These are phyloP conservation scores for Epinotia ramella DNA, from an alignment of 2,888 invertebrate genomes.

Conservation along the genomic window DNA sequence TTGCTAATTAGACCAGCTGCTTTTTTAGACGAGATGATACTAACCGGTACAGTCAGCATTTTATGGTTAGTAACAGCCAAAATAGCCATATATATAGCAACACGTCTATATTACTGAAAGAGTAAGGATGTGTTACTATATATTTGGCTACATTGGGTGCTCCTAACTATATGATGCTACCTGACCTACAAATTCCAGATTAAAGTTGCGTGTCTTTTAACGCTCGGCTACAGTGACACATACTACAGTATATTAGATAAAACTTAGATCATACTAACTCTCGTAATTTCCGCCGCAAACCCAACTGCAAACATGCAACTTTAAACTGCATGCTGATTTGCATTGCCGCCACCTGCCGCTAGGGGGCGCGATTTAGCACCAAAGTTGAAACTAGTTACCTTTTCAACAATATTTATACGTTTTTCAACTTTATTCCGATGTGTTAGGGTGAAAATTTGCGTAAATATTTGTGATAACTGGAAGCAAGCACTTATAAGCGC, in stretches of 20 bases:
- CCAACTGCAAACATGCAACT: conserved; percentile 26
- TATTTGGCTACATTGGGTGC: too few species aligned
- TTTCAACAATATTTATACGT: background rate
- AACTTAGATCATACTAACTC: conserved; percentile 2
- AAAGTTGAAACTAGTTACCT: conserved; percentile 7
- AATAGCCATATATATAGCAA: too few species aligned
- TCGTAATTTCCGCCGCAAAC: background rate
- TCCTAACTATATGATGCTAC: too few species aligned
- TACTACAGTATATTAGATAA: background rate
- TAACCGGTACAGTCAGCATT: too few species aligned
- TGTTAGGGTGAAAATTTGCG: background rate
- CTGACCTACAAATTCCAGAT: too few species aligned
- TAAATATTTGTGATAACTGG: background rate
- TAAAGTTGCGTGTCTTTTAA: too few species aligned
- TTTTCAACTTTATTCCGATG: conserved; percentile 2
- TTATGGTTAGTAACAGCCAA: too few species aligned
- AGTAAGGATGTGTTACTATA: too few species aligned
- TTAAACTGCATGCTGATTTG: conserved; percentile 22
- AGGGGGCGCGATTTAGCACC: conserved; percentile 14
- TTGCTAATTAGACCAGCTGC: too few species aligned
- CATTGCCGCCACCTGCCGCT: conserved; percentile 14
- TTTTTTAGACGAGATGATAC: too few species aligned
- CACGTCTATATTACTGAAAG: too few species aligned
- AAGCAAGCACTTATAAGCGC: background rate
- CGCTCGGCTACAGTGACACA: too few species aligned